A percentile compares a stretch with the other conserved stretches of the same genome.
These are phyloP conservation scores for Drosophila anomalata DNA, from an alignment of 2,888 invertebrate genomes.

Conservation along the genomic window DNA sequence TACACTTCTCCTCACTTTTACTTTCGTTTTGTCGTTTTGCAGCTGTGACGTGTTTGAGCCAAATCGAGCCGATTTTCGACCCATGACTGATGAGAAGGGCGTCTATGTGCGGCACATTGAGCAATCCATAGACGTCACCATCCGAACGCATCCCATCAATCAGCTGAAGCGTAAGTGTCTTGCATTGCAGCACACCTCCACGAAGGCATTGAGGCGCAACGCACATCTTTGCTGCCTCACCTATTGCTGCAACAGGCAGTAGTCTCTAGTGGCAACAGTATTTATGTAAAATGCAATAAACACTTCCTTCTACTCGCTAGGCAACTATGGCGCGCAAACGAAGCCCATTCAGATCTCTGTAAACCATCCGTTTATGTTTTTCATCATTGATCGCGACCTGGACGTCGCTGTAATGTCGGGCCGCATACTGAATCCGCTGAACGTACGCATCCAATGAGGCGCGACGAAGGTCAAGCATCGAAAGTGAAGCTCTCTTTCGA, in stretches of 20 bases:
- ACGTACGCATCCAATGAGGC: slow-evolving; percentile 90
- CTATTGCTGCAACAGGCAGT: slow-evolving; percentile 39
- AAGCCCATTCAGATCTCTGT: slow-evolving; percentile 89
- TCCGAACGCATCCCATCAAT: slow-evolving; percentile 88
- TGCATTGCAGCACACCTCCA: slow-evolving; percentile 64
- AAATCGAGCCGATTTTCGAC: slow-evolving; percentile 90
- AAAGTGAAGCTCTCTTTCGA: slow-evolving; percentile 61
- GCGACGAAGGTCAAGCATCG: slow-evolving; percentile 66
- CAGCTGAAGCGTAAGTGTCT: slow-evolving; percentile 83
- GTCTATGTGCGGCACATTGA: slow-evolving; percentile 93
- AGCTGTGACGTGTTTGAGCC: slow-evolving; percentile 94
- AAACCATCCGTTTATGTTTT: slow-evolving; percentile 93
- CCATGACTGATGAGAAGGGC: slow-evolving; percentile 91
- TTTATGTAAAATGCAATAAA: slow-evolving; percentile 53
- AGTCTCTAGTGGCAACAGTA: slow-evolving; percentile 24
- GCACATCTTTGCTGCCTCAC: slow-evolving; percentile 56
- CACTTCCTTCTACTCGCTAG: slow-evolving; percentile 69
- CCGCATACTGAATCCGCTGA: slow-evolving; percentile 92
- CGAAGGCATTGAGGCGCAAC: slow-evolving; percentile 66
- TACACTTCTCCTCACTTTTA: slow-evolving; percentile 19
- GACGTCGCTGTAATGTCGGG: slow-evolving; percentile 92
- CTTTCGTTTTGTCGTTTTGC: slow-evolving; percentile 53
- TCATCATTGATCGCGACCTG: slow-evolving; percentile 92
- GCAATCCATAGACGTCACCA: slow-evolving; percentile 92
- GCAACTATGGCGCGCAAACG: slow-evolving; percentile 81